phyloP scores from a whole-genome alignment of 2,113 vertebrate species.

The Phodopus roborovskii region DNA sequence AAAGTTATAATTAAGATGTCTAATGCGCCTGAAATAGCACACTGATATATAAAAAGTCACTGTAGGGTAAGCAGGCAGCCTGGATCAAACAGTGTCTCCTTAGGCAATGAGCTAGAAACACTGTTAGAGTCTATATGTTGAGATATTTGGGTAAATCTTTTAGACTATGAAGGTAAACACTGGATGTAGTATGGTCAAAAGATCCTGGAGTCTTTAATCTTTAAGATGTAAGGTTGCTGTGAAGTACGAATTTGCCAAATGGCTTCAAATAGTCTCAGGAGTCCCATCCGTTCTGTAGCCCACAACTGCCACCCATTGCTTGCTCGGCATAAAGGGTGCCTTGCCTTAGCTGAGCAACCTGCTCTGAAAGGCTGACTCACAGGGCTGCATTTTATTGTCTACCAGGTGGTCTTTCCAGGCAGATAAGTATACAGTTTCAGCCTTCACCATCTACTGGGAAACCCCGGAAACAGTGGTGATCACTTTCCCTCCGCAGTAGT shows the following conservation, averaged over 20 bases:
- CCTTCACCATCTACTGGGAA: not conserved
- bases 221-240: not conserved
- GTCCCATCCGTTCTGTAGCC: not conserved
- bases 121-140: not conserved
- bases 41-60: slow-evolving; percentile 56
- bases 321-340: not conserved
- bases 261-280: not conserved
- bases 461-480: not conserved
- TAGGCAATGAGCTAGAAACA: not conserved
- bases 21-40: slow-evolving; percentile 59
- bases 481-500: not conserved
- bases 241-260: not conserved
- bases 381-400: not conserved
- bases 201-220: not conserved
- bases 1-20: slow-evolving; percentile 69
- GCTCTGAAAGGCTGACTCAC: not conserved
- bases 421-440: not conserved
- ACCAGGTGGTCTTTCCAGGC: not conserved
- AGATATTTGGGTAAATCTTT: not conserved
- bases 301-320: not conserved
- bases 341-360: not conserved
- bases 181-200: not conserved
- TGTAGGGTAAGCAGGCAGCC: not conserved
- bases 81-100: slow-evolving; percentile 3
- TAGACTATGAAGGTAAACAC: slow-evolving; percentile 38